Percentiles rank a stretch among this genome's conserved stretches.
These are phyloP conservation scores for Oligia latruncula DNA, from an alignment of 2,888 invertebrate species.

Conservation along the genomic window DNA sequence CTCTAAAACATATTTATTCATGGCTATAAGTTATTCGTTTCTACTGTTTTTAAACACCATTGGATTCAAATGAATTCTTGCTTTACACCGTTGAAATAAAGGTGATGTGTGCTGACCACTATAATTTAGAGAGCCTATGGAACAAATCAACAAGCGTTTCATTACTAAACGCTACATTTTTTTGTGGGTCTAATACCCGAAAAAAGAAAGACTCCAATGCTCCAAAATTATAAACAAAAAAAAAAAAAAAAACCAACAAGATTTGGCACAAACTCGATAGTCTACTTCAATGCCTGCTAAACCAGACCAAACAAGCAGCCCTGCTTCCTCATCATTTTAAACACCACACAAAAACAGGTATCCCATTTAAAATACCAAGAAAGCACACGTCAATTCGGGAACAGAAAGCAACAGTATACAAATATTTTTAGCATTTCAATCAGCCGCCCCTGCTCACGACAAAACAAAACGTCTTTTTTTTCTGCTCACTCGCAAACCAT, in stretches of 20 bases:
- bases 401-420: constrained; percentile 51
- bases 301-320: neutral
- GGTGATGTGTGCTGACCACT: no score
- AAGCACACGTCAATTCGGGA: constrained; percentile 36
- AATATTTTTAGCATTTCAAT: constrained; percentile 74
- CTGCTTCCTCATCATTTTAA: neutral
- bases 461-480: constrained; percentile 83
- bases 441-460: constrained; percentile 79
- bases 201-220: neutral
- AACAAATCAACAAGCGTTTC: neutral
- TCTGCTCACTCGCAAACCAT: constrained; percentile 74
- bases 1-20: neutral
- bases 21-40: no score
- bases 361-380: constrained; percentile 45
- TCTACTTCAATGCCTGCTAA: neutral
- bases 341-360: constrained; percentile 2
- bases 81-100: neutral
- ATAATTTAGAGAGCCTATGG: neutral
- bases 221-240: neutral
- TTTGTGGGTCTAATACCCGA: no score
- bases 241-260: neutral
- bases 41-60: no score
- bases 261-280: neutral
- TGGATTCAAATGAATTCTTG: neutral
- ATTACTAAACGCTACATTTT: neutral